Evolutionary conservation across 1,140 invertebrate species (phyloP), one percentile per base, ranked within the genome.

Genomic region (Formica selysi): DNA sequence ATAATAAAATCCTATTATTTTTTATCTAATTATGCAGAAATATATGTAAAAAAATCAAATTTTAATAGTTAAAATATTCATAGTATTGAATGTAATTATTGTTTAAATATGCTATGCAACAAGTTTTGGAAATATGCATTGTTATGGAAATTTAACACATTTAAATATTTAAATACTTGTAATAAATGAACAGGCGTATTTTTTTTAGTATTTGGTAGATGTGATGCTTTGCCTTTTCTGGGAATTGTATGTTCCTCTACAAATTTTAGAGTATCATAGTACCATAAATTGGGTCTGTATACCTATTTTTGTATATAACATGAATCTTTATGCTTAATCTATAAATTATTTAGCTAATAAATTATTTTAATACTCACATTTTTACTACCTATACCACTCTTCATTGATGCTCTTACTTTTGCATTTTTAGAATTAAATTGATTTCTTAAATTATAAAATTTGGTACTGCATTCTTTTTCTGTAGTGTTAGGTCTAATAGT

Each of bases 371-470:
- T 59, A 59, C 22, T 59, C 19, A 59, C 57, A 61, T 61, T 61
- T 61, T 61, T 26, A 61, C 26, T 61, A 29, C 11, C 59, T 61
- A 61, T 13, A 29, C 59, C 59, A 61, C 59, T 61, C 4, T 61
- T 29, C 2, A 61, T 61, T 13, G 59, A 61, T 13, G 59, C 11
- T 61, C 59, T 61, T 3, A 61, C 26, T 61, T 16, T 61, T 29
- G 59, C 59, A 29, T 61, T 61, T 29, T 61, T 26, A 61, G 59
- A 29, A 29, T 62, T 62, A 32, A 62, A 62, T 13, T 32, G 61
- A 62, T 16, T 61, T 29, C 57, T 59, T 59, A 59, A 59, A 59
- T 59, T 59, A 59, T 26, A 22, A 22, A 59, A 59, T 59, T 59
- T 59, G 10, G 8, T 19, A 22, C n/a, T 22, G 57, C 57, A 59